These are phyloP conservation scores for Toxotes lorentzi DNA, from an alignment of 2,797 vertebrate genomes.

Conservation along the genomic window DNA sequence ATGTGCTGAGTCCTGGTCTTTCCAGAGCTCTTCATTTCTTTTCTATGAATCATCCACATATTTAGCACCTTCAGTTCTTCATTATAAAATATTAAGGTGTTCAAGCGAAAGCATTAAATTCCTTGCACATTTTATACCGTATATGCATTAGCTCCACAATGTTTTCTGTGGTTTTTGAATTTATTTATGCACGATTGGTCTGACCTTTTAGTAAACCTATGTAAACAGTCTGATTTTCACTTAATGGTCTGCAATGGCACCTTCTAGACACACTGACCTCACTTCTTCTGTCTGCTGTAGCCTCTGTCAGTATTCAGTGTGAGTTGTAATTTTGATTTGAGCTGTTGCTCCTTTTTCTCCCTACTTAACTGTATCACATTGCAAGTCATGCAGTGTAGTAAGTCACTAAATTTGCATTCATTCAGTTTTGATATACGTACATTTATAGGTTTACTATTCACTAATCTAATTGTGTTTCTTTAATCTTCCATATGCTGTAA, in stretches of 20 bases:
- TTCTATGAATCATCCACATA: constrained; percentile 3
- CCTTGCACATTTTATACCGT: background rate
- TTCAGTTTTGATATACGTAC: background rate
- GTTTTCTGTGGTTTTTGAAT: background rate
- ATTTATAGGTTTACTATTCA: background rate
- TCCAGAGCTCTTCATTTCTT: constrained; percentile 8
- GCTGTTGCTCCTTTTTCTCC: background rate
- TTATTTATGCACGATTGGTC: background rate
- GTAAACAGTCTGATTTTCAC: constrained; percentile 11
- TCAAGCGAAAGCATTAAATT: background rate
- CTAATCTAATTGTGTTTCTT: background rate
- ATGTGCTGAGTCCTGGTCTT: constrained; percentile 39
- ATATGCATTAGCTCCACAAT: background rate
- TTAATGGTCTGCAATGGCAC: background rate
- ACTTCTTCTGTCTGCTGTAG: constrained; percentile 12
- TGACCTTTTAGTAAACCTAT: background rate
- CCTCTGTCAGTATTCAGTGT: background rate
- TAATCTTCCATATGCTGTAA: background rate
- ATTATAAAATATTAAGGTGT: constrained; percentile 12
- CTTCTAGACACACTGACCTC: background rate
- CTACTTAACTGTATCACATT: constrained; percentile 16
- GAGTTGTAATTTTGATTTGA: background rate
- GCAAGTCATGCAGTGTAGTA: background rate
- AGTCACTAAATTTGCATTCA: background rate
- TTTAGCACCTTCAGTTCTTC: background rate